Evolutionary conservation across 2,113 vertebrate species (phyloP).

Genomic region (Cryptoleucopteryx plumbea): DNA sequence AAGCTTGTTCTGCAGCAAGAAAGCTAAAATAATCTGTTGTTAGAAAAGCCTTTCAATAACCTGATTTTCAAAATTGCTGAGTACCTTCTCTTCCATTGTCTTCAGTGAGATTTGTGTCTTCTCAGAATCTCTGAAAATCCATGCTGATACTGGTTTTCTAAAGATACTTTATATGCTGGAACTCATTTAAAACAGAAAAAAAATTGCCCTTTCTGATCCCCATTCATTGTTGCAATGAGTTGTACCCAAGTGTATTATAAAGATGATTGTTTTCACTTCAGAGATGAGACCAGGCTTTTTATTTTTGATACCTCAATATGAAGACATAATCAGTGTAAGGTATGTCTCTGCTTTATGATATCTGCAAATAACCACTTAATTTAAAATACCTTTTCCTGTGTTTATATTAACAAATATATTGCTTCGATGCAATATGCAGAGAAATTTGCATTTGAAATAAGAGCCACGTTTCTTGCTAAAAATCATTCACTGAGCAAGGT

Average conservation of each 20-base stretch:
- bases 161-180: background rate
- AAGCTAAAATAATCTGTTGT: background rate
- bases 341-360: background rate
- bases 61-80: background rate
- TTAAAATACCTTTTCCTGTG: background rate
- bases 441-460: background rate
- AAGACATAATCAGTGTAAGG: background rate
- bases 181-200: background rate
- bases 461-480: background rate
- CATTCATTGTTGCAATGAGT: background rate
- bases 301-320: background rate
- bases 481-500: background rate
- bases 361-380: background rate
- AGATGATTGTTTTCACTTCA: background rate
- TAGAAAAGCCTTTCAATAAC: conserved; percentile 1
- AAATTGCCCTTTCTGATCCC: background rate
- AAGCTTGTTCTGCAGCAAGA: background rate
- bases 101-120: background rate
- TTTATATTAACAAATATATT: background rate
- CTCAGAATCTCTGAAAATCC: background rate
- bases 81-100: background rate
- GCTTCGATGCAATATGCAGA: background rate
- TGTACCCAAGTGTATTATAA: background rate
- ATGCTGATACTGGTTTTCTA: background rate
- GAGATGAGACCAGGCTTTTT: background rate